These are phyloP conservation scores for Bradypus variegatus DNA, from an alignment of 2,797 vertebrate species.

Conservation along the genomic window DNA sequence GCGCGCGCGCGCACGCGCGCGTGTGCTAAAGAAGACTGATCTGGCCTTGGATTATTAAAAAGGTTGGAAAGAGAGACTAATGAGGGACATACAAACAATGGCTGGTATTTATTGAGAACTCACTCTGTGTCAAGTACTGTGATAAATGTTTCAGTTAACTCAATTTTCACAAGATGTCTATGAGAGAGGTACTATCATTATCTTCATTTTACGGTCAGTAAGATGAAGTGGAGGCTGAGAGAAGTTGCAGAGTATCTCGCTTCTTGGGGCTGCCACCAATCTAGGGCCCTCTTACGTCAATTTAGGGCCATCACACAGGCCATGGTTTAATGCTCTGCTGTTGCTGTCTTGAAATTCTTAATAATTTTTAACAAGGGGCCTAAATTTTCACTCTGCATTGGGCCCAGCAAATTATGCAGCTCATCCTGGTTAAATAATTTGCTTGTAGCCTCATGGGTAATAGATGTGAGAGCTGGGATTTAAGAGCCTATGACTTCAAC, in stretches of 20 bases:
- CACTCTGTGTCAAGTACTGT: neutral
- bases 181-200: neutral
- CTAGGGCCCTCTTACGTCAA: too few relatives aligned
- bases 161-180: neutral
- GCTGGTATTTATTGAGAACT: neutral
- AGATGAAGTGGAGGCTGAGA: neutral
- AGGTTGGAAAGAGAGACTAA: neutral
- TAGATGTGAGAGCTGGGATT: neutral
- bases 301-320: too few relatives aligned
- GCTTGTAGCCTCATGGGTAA: neutral
- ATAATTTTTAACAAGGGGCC: neutral
- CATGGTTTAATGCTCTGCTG: neutral
- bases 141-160: neutral
- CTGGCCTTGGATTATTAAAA: neutral
- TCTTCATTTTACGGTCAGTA: neutral
- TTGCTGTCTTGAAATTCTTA: neutral
- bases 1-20: neutral
- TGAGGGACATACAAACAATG: neutral
- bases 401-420: neutral
- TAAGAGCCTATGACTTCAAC: neutral
- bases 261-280: neutral
- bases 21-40: neutral
- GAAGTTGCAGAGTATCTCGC: neutral
- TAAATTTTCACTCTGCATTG: conserved; percentile 8
- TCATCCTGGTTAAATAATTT: neutral